Evolutionary conservation across 2,888 invertebrate genomes (phyloP).

Genomic region (Scelioninae gen. 2): DNA sequence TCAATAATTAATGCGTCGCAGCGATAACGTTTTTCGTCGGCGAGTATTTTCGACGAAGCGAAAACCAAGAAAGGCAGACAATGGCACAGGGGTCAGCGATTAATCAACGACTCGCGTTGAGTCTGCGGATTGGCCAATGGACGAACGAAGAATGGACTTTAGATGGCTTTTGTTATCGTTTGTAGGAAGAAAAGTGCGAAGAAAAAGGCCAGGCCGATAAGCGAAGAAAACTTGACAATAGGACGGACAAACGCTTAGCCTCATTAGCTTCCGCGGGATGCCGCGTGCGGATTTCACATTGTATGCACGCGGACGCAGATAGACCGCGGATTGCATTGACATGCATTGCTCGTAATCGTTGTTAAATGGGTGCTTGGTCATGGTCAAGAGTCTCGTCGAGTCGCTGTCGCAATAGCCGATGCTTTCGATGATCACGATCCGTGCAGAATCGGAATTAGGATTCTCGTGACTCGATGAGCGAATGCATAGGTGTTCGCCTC

Average conservation of each 20-base stretch:
- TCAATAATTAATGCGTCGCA: slow-evolving; percentile 17
- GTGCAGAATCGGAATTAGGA: slow-evolving; percentile 52
- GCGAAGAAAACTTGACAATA: slow-evolving; percentile 49
- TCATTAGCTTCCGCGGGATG: slow-evolving; percentile 36
- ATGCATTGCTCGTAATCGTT: slow-evolving; percentile 57
- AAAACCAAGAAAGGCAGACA: neutral
- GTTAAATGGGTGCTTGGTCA: slow-evolving; percentile 63
- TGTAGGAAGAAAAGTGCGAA: slow-evolving; percentile 53
- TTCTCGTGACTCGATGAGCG: slow-evolving; percentile 42
- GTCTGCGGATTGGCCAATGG: slow-evolving; percentile 32
- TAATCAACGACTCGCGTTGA: slow-evolving; percentile 11
- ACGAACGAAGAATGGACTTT: slow-evolving; percentile 56
- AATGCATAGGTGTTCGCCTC: slow-evolving; percentile 36
- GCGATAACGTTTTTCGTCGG: neutral
- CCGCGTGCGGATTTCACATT: slow-evolving; percentile 16
- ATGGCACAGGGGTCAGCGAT: neutral
- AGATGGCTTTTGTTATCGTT: slow-evolving; percentile 40
- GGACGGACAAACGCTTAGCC: slow-evolving; percentile 42
- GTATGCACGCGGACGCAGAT: slow-evolving; percentile 18
- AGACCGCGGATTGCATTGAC: slow-evolving; percentile 45
- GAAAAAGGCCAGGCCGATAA: slow-evolving; percentile 33
- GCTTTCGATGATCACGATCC: slow-evolving; percentile 57
- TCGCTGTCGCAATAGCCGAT: slow-evolving; percentile 52
- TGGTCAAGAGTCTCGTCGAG: slow-evolving; percentile 60
- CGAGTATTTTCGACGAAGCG: neutral